Conservation (phyloP, 2,888 invertebrate species). For the Aphodius granarius region DNA sequence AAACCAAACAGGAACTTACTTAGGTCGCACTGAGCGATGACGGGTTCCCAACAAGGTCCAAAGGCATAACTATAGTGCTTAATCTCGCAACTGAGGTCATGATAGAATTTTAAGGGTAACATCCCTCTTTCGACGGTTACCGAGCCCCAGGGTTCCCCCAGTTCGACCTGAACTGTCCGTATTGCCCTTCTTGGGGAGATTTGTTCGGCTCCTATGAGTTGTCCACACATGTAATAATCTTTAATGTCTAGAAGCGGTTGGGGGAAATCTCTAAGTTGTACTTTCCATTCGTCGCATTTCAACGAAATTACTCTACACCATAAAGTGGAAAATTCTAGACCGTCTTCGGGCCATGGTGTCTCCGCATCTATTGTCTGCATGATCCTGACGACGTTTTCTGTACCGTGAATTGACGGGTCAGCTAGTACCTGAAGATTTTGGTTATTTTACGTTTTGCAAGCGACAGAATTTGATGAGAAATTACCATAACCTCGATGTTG, state of each 20-base stretch:
- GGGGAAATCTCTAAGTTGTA: constrained; percentile 92
- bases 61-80: constrained; percentile 90
- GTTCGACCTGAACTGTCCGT: constrained; percentile 74
- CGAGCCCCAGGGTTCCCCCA: constrained; percentile 84
- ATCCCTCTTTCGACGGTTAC: constrained; percentile 86
- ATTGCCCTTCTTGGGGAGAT: constrained; percentile 69
- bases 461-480: background rate
- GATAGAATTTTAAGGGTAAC: constrained; percentile 95
- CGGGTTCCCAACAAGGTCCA: constrained; percentile 99
- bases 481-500: constrained; percentile 64
- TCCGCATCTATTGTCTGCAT: constrained; percentile 85
- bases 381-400: constrained; percentile 69
- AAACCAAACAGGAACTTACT: constrained; percentile 51
- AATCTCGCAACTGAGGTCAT: constrained; percentile 94
- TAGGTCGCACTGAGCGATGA: constrained; percentile 85
- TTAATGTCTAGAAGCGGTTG: constrained; percentile 87
- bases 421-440: constrained; percentile 60
- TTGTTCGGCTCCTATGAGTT: constrained; percentile 88
- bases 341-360: constrained; percentile 91
- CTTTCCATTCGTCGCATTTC: constrained; percentile 82
- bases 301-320: constrained; percentile 91
- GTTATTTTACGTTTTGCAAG: background rate
- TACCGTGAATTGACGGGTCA: constrained; percentile 85
- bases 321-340: constrained; percentile 83
- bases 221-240: constrained; percentile 85